Base-by-base conservation (phyloP, 2,888 invertebrate genomes). In the Trissolcus japonicus region DNA sequence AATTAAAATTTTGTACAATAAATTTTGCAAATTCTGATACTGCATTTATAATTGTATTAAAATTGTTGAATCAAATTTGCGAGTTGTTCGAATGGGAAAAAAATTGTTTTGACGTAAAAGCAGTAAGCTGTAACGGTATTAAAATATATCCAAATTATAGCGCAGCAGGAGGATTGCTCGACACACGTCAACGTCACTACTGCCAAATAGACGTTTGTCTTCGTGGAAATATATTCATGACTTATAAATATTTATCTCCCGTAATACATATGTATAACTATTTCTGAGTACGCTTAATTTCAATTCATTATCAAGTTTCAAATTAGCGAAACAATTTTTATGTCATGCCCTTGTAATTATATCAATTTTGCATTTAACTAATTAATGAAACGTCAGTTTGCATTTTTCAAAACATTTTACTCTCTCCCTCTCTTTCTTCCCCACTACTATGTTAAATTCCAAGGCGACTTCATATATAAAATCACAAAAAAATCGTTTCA, bases 131-230 rank as follows among this genome's bases (percentile, higher is more conserved):
- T 51, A 51, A 51, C 19, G 19, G 51, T 51, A 51, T 16, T 48
- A 51, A 51, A 63, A 63, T 75, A 63, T 63, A 53, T 17, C 25
- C 43, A 87, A 57, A 89, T 91, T 43, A 82, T 81, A 55, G 90
- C 91, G 81, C 85, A 90, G 81, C 88, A 91, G 88, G 85, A 89
- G 80, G 82, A 89, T 14, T 87, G 88, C 57, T 86, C 89, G 0
- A 89, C 90, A 61, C 88, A 88, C 61, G 87, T 92, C 53, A 87
- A 90, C 79, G 83, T 90, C 54, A 62, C 90, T 82, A 88, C 35
- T 35, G 35, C 89, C 93, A 81, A 81, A 75, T 75, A 61, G 69
- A 76, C 76, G 61, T 60, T 66, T 71, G 76, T 76, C 75, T 76
- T 76, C 76, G 51, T 43, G 56, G 40, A 76, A 76, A 76, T 76